Conservation (phyloP, 2,888 invertebrate genomes). For the Ditula angustiorana region DNA sequence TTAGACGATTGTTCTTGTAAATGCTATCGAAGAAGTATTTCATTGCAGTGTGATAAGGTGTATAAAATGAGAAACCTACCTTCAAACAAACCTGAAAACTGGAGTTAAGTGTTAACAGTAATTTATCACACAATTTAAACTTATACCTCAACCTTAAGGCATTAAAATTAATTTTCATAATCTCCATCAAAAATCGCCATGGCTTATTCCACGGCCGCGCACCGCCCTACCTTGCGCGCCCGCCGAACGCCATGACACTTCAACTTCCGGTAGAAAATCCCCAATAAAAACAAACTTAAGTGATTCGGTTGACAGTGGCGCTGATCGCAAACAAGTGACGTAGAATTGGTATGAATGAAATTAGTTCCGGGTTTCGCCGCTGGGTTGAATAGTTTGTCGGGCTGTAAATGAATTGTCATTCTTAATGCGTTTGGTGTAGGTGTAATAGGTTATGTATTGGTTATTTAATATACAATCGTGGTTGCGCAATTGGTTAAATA, state of each 20-base stretch:
- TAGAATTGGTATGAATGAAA: not conserved
- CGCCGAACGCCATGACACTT: slow-evolving; percentile 24
- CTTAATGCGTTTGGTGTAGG: not conserved
- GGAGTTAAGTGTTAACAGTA: too few species aligned
- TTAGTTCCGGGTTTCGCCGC: not conserved
- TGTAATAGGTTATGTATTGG: slow-evolving; percentile 24
- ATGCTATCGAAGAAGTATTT: too few species aligned
- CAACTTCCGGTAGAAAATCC: slow-evolving; percentile 27
- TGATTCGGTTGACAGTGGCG: not conserved
- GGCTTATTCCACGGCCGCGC: slow-evolving; percentile 20
- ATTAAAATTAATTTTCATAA: not conserved
- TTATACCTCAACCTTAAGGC: not conserved
- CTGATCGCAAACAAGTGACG: not conserved
- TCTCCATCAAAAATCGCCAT: slow-evolving; percentile 9
- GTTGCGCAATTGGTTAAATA: slow-evolving; percentile 26
- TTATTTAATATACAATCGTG: slow-evolving; percentile 24
- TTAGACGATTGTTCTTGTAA: too few species aligned
- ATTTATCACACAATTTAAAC: not conserved
- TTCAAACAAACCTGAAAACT: too few species aligned
- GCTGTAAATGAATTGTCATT: slow-evolving; percentile 21
- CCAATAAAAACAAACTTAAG: slow-evolving; percentile 5
- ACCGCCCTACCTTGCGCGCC: slow-evolving; percentile 20
- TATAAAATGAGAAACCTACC: too few species aligned
- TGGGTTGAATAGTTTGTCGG: not conserved
- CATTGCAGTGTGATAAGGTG: too few species aligned